A percentile compares a stretch with the other conserved stretches of the same genome.
Evolutionary conservation across 2,888 invertebrate genomes (phyloP).

Genomic region (Limnephilus rhombicus): DNA sequence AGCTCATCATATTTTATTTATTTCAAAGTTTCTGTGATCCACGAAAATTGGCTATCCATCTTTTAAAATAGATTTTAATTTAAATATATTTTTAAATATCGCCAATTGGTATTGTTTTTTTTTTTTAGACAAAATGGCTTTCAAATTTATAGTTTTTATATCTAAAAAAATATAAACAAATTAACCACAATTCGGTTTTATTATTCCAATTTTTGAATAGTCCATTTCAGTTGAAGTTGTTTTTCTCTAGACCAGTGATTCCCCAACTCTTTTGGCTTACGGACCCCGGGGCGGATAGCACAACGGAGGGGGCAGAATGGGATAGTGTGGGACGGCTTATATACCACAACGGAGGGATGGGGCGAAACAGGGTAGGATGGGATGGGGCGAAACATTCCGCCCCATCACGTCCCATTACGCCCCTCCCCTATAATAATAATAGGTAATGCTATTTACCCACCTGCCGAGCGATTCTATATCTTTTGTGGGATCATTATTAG

Average conservation of each 20-base stretch:
- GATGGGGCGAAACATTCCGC: too few relatives aligned
- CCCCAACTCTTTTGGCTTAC: too few relatives aligned
- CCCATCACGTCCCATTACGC: too few relatives aligned
- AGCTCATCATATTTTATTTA: not conserved
- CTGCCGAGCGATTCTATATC: too few relatives aligned
- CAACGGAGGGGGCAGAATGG: too few relatives aligned
- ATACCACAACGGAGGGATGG: too few relatives aligned
- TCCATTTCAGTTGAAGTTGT: not conserved
- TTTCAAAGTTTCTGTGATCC: not conserved
- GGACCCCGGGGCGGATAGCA: too few relatives aligned
- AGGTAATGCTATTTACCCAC: too few relatives aligned
- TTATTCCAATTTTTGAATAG: not conserved
- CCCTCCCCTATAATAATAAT: too few relatives aligned
- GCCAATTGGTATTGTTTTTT: not conserved
- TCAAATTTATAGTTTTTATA: conserved; percentile 1
- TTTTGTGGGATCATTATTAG: too few relatives aligned
- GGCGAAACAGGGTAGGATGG: too few relatives aligned
- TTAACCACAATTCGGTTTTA: not conserved
- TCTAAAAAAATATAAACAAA: not conserved
- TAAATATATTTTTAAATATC: not conserved
- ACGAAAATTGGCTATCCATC: not conserved
- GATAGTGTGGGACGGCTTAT: too few relatives aligned
- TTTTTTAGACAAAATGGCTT: not conserved
- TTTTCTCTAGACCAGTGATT: not conserved
- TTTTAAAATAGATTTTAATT: not conserved